Evolutionary conservation across 2,888 invertebrate species (phyloP).

Genomic region (Cataglyphis cursor): DNA sequence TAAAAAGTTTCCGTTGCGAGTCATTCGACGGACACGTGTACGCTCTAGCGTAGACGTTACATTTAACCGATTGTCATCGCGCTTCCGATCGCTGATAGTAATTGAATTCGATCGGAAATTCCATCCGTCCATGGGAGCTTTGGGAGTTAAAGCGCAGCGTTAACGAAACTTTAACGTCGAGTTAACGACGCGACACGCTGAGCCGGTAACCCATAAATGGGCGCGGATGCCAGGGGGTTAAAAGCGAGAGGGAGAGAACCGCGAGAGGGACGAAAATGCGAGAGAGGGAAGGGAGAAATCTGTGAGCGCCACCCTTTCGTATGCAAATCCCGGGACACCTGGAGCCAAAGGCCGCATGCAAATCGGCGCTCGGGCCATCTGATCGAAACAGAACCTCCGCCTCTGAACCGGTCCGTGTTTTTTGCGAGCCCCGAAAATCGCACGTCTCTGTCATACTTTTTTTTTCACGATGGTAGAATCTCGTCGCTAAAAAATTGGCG

Average conservation of each 20-base stretch:
- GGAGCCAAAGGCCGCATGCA: conserved; percentile 85
- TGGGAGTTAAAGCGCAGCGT: conserved; percentile 65
- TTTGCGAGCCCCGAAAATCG: conserved; percentile 70
- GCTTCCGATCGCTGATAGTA: conserved; percentile 26
- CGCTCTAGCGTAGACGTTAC: not conserved
- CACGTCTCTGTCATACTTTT: conserved; percentile 50
- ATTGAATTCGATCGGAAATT: conserved; percentile 44
- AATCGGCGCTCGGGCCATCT: conserved; percentile 82
- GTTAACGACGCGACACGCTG: conserved; percentile 84
- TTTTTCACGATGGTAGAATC: not conserved
- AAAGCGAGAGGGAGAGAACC: conserved; percentile 41
- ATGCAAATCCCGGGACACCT: conserved; percentile 86
- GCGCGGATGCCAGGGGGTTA: conserved; percentile 69
- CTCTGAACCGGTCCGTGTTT: conserved; percentile 69
- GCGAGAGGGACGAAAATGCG: conserved; percentile 60
- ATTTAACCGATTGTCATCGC: not conserved
- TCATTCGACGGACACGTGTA: not conserved
- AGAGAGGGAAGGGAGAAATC: conserved; percentile 72
- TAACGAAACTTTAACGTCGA: conserved; percentile 80
- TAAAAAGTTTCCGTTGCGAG: not conserved
- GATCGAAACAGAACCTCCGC: conserved; percentile 73
- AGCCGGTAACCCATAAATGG: conserved; percentile 85
- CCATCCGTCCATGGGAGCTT: conserved; percentile 9
- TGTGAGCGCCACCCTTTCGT: conserved; percentile 84
- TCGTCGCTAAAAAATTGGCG: conserved; percentile 10